phyloP scores from a whole-genome alignment of 2,888 invertebrate genomes.

The Metallyticus violacea region DNA sequence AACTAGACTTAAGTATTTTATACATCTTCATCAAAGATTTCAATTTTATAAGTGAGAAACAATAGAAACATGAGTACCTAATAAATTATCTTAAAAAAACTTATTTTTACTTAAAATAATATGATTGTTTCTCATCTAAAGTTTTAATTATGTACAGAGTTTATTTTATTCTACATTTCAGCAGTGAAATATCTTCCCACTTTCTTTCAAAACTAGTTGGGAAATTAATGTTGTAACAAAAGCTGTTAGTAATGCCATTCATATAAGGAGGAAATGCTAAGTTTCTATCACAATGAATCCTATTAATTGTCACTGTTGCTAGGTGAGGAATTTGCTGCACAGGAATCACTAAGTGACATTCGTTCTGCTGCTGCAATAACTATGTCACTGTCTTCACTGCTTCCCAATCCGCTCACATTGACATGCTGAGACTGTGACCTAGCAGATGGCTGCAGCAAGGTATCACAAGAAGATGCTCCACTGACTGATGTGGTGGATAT shows the following conservation, averaged over 20 bases:
- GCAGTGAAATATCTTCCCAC: neutral
- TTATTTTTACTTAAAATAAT: neutral
- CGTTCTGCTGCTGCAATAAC: constrained; percentile 14
- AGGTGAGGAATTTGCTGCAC: constrained; percentile 37
- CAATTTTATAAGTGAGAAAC: neutral
- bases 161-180: neutral
- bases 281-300: neutral
- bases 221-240: neutral
- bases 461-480: constrained; percentile 31
- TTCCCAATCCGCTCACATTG: neutral
- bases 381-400: constrained; percentile 34
- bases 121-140: neutral
- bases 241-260: neutral
- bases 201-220: neutral
- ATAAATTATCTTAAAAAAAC: neutral
- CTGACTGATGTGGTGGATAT: constrained; percentile 49
- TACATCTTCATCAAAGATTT: neutral
- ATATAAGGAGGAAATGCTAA: neutral
- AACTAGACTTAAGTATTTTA: neutral
- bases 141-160: neutral
- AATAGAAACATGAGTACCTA: neutral
- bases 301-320: neutral
- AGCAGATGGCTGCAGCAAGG: neutral
- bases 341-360: constrained; percentile 38
- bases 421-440: neutral